Percentiles rank a stretch among this genome's conserved stretches.
Conservation (phyloP, 2,888 invertebrate genomes). For the Acrobeloides nanus region DNA sequence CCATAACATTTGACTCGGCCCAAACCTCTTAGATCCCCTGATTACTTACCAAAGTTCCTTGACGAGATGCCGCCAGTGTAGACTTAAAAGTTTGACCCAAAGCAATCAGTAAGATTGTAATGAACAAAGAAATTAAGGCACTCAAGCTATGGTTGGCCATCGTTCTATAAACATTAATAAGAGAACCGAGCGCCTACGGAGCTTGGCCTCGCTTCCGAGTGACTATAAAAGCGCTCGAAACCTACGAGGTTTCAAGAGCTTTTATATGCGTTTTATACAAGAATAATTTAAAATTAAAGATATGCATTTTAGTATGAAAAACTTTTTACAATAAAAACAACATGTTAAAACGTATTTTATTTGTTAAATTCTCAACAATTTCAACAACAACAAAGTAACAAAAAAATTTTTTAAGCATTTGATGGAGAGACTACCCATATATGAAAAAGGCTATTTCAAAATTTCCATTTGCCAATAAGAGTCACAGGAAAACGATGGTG, state of each 20-base stretch:
- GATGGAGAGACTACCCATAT: neutral
- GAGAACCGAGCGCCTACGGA: too few species aligned
- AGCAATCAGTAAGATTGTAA: conserved; percentile 8
- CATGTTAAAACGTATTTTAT: neutral
- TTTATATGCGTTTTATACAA: too few species aligned
- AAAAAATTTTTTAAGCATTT: conserved; percentile 6
- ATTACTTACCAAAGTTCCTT: conserved; percentile 23
- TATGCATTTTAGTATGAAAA: neutral
- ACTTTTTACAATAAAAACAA: neutral
- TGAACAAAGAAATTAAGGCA: conserved; percentile 19
- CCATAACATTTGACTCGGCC: too few species aligned
- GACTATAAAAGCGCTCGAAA: too few species aligned
- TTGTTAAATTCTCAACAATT: conserved; percentile 4
- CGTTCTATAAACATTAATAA: too few species aligned
- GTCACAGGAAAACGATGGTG: conserved; percentile 21
- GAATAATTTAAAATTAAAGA: too few species aligned
- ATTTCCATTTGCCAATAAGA: conserved; percentile 27
- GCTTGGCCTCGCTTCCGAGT: too few species aligned
- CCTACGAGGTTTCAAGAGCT: too few species aligned
- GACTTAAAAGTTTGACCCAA: conserved; percentile 27
- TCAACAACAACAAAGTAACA: conserved; percentile 19
- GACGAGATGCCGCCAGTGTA: conserved; percentile 18
- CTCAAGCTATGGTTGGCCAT: conserved; percentile 25
- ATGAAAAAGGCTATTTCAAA: conserved; percentile 9
- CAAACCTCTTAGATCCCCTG: neutral